These are phyloP conservation scores for Ethmia dodecea DNA, from an alignment of 2,888 invertebrate species.

Conservation along the genomic window DNA sequence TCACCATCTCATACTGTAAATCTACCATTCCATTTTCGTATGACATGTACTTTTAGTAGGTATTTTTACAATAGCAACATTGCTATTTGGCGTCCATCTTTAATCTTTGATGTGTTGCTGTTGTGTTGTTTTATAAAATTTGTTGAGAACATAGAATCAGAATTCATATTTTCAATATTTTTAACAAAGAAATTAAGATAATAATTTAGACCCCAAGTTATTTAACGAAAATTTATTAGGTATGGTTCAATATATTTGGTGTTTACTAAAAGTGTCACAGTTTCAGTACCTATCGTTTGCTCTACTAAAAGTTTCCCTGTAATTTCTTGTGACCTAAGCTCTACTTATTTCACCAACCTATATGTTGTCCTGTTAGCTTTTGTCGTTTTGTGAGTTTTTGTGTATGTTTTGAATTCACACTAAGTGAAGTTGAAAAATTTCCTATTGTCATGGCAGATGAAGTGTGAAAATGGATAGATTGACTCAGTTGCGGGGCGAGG, in stretches of 20 bases:
- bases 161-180: constrained; percentile 11
- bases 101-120: constrained; percentile 73
- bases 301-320: constrained; percentile 65
- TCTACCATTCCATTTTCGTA: too few species aligned
- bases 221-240: constrained; percentile 31
- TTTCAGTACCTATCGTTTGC: constrained; percentile 66
- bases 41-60: too few species aligned
- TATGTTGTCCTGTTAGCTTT: constrained; percentile 53
- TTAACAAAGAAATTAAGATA: constrained; percentile 13
- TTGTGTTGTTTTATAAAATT: constrained; percentile 66
- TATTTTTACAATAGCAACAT: constrained; percentile 42
- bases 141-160: constrained; percentile 40
- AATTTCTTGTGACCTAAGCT: constrained; percentile 68
- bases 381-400: constrained; percentile 21
- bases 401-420: neutral
- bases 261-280: constrained; percentile 64
- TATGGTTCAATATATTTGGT: constrained; percentile 29
- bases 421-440: constrained; percentile 16
- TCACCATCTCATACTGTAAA: too few species aligned
- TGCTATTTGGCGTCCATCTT: constrained; percentile 75
- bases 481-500: constrained; percentile 59
- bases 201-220: constrained; percentile 23
- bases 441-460: constrained; percentile 60
- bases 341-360: constrained; percentile 60
- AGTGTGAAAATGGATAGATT: constrained; percentile 71